A percentile compares a stretch with the other conserved stretches of the same genome.
Conservation (phyloP, 2,888 invertebrate genomes). For the Hydropsyche betteni region DNA sequence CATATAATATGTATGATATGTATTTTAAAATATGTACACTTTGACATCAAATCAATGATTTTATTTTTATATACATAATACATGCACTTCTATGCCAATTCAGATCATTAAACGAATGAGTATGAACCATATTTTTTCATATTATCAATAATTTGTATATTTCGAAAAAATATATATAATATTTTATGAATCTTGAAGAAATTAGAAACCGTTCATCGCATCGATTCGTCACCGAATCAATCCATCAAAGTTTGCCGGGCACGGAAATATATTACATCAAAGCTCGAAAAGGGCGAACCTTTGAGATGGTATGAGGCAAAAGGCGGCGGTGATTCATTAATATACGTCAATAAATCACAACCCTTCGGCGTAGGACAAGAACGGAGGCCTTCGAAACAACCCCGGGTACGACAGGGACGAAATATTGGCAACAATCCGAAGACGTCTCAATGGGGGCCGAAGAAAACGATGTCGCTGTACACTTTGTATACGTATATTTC, state of each 20-base stretch:
- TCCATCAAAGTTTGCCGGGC: constrained; percentile 42
- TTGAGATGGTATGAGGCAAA: neutral
- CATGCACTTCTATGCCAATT: too few relatives aligned
- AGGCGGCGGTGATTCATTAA: constrained; percentile 43
- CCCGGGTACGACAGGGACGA: constrained; percentile 31
- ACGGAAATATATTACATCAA: constrained; percentile 41
- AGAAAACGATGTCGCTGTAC: constrained; percentile 8
- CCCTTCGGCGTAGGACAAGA: constrained; percentile 37
- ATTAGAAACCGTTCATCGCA: neutral
- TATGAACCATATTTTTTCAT: too few relatives aligned
- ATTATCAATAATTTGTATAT: too few relatives aligned
- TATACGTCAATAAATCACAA: constrained; percentile 46
- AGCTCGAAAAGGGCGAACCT: constrained; percentile 20
- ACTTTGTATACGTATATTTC: too few relatives aligned
- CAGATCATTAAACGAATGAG: too few relatives aligned
- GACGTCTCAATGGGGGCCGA: constrained; percentile 46
- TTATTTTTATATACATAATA: too few relatives aligned
- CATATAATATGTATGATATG: too few relatives aligned
- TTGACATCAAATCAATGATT: too few relatives aligned
- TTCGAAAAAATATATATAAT: too few relatives aligned
- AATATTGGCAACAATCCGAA: constrained; percentile 47
- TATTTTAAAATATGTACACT: too few relatives aligned
- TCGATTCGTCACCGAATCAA: constrained; percentile 34
- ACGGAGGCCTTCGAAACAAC: constrained; percentile 8
- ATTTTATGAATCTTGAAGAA: too few relatives aligned